Percentiles rank a stretch among this genome's conserved stretches.
Evolutionary conservation across 2,113 vertebrate genomes (phyloP).

Genomic region (Burhinus oedicnemus): DNA sequence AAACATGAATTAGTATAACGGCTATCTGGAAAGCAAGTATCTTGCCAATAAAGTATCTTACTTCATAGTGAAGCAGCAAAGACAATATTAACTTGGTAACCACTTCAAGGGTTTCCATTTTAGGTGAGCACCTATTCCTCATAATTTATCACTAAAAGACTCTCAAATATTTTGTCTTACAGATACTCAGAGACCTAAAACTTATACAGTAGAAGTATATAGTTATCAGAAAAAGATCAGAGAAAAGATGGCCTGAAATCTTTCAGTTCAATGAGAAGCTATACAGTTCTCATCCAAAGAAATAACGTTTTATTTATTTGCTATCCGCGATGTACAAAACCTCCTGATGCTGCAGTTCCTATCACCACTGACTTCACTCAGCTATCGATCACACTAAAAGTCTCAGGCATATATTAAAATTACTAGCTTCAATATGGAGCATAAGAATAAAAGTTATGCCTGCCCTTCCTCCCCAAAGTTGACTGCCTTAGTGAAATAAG

Average conservation of each 20-base stretch:
- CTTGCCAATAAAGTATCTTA: not conserved
- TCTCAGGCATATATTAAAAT: not conserved
- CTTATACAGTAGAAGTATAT: not conserved
- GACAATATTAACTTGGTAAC: not conserved
- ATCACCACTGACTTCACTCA: not conserved
- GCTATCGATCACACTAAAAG: not conserved
- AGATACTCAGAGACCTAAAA: not conserved
- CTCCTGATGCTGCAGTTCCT: not conserved
- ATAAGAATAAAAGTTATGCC: not conserved
- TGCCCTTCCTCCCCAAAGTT: not conserved
- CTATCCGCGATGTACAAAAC: not conserved
- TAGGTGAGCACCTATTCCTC: not conserved
- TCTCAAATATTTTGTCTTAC: not conserved
- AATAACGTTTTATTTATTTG: not conserved
- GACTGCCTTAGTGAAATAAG: not conserved
- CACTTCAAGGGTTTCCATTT: not conserved
- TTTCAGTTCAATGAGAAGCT: not conserved
- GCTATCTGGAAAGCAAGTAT: not conserved
- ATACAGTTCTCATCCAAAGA: not conserved
- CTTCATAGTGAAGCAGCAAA: not conserved
- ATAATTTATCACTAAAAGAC: not conserved
- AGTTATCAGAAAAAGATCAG: not conserved
- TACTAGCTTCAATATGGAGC: not conserved
- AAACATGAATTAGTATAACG: slow-evolving; percentile 13
- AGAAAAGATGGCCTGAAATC: not conserved